Conservation (phyloP, 1,140 invertebrate species). For the Ceratoteleas bidentatus region DNA sequence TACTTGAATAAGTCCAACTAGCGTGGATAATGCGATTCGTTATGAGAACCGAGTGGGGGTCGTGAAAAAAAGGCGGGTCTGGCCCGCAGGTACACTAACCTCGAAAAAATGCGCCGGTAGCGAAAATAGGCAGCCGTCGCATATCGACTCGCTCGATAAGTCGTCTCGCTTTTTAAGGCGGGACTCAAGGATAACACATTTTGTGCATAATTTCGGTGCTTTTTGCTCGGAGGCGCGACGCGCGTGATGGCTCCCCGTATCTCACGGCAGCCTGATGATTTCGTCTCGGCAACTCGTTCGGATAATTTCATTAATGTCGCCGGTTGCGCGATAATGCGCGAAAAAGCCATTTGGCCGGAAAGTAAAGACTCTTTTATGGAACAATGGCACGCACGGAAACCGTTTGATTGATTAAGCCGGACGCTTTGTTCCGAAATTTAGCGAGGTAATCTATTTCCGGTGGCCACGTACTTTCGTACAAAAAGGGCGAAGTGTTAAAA, state of each 20-base stretch:
- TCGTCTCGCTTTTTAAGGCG: slow-evolving; percentile 30
- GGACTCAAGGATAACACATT: slow-evolving; percentile 38
- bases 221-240: slow-evolving; percentile 15
- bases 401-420: too few relatives aligned
- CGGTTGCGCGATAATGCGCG: slow-evolving; percentile 43
- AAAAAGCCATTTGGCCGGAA: slow-evolving; percentile 42
- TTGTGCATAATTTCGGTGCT: slow-evolving; percentile 36
- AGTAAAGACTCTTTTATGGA: too few relatives aligned
- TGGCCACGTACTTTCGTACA: too few relatives aligned
- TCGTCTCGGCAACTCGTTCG: slow-evolving; percentile 28
- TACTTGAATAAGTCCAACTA: slow-evolving; percentile 51
- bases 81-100: slow-evolving; percentile 38
- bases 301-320: slow-evolving; percentile 32
- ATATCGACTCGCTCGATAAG: slow-evolving; percentile 27
- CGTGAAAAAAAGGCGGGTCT: slow-evolving; percentile 24
- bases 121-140: slow-evolving; percentile 20
- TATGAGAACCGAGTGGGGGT: slow-evolving; percentile 22
- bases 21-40: slow-evolving; percentile 60
- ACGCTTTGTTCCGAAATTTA: too few relatives aligned
- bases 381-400: too few relatives aligned
- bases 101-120: slow-evolving; percentile 47
- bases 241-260: slow-evolving; percentile 19
- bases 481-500: too few relatives aligned
- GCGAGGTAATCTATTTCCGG: too few relatives aligned
- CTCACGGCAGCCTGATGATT: slow-evolving; percentile 32